These are phyloP conservation scores for Pomatostomus ruficeps DNA, from an alignment of 2,113 vertebrate genomes.

Conservation along the genomic window DNA sequence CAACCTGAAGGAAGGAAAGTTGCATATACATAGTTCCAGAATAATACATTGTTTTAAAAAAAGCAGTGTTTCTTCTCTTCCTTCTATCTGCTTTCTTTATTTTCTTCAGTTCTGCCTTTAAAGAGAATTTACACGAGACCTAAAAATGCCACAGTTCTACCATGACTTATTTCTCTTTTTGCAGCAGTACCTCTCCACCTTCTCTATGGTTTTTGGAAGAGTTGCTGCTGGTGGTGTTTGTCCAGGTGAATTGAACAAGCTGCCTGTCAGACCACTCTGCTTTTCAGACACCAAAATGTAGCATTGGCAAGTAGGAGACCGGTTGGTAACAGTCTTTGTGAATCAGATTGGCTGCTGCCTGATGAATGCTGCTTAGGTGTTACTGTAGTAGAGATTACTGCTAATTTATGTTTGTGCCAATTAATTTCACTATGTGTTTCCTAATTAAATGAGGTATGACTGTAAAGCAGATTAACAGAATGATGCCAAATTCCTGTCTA, in stretches of 20 bases:
- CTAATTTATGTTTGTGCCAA: neutral
- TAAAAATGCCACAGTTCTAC: neutral
- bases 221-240: neutral
- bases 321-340: neutral
- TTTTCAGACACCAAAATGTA: neutral
- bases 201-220: neutral
- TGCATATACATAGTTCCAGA: neutral
- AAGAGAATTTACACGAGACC: neutral
- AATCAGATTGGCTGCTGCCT: neutral
- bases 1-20: neutral
- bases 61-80: neutral
- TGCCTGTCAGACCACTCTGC: neutral
- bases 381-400: neutral
- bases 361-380: neutral
- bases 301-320: neutral
- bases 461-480: neutral
- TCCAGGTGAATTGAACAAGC: neutral
- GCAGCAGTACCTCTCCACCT: neutral
- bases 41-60: neutral
- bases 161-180: neutral
- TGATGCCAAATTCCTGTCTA: neutral
- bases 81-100: neutral
- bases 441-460: conserved; percentile 16
- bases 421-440: neutral
- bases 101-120: neutral